Percentiles rank a stretch among this genome's conserved stretches.
Evolutionary conservation across 2,113 vertebrate species (phyloP).

Genomic region (Monopterus albus): DNA sequence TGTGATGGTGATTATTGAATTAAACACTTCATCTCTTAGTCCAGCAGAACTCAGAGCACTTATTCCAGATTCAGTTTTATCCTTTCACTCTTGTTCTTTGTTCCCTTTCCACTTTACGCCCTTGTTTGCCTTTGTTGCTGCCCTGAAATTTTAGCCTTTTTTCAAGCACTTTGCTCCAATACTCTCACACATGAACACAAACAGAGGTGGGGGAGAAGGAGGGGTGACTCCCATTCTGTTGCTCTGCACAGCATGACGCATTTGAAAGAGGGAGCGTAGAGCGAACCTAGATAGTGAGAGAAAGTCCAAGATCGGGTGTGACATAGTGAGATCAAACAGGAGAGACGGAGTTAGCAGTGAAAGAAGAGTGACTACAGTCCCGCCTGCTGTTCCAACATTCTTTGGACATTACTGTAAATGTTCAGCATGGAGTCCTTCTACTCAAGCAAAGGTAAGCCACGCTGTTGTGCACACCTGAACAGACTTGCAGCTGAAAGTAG

Average conservation of each 20-base stretch:
- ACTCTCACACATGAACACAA: slow-evolving; percentile 13
- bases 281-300: slow-evolving; percentile 38
- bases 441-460: slow-evolving; percentile 81
- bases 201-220: slow-evolving; percentile 57
- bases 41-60: not conserved
- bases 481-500: slow-evolving; percentile 37
- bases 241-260: slow-evolving; percentile 68
- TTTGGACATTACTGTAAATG: slow-evolving; percentile 23
- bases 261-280: slow-evolving; percentile 54
- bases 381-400: slow-evolving; percentile 54
- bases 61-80: slow-evolving; percentile 9
- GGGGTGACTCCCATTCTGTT: slow-evolving; percentile 64
- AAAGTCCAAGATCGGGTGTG: slow-evolving; percentile 49
- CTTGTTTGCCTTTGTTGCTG: slow-evolving; percentile 43
- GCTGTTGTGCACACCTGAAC: slow-evolving; percentile 12
- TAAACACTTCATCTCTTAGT: too few relatives aligned
- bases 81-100: slow-evolving; percentile 26
- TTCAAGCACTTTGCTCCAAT: slow-evolving; percentile 37
- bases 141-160: slow-evolving; percentile 44
- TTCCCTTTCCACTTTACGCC: slow-evolving; percentile 18
- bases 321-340: slow-evolving; percentile 36
- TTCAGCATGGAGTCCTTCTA: slow-evolving; percentile 73
- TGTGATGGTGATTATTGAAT: slow-evolving; percentile 16
- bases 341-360: slow-evolving; percentile 1
- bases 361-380: slow-evolving; percentile 4